Conservation (phyloP, 2,888 invertebrate species). For the Amblyteles armatorius region DNA sequence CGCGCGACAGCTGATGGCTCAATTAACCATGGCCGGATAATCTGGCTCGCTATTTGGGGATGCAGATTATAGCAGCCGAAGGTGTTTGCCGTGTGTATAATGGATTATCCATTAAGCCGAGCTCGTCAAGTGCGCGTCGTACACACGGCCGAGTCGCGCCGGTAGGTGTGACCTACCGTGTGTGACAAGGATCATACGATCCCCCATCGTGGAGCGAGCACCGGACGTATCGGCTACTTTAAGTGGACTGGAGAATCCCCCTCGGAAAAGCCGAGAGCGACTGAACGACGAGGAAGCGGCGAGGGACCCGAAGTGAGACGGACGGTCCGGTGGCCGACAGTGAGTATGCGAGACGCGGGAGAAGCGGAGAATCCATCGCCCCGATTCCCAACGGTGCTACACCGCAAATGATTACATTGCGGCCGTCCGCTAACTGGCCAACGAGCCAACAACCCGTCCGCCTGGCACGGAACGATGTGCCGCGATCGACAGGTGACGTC, state of each 20-base stretch:
- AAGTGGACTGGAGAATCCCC: slow-evolving; percentile 40
- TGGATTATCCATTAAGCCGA: slow-evolving; percentile 63
- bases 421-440: slow-evolving; percentile 82
- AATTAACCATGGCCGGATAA: slow-evolving; percentile 6
- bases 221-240: slow-evolving; percentile 49
- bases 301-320: slow-evolving; percentile 34
- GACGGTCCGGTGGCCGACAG: slow-evolving; percentile 3
- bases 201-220: slow-evolving; percentile 54
- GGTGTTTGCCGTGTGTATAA: slow-evolving; percentile 56
- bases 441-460: slow-evolving; percentile 72
- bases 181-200: slow-evolving; percentile 60
- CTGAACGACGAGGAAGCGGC: slow-evolving; percentile 40
- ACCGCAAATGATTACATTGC: slow-evolving; percentile 84
- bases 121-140: slow-evolving; percentile 54
- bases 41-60: slow-evolving; percentile 18
- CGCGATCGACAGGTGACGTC: slow-evolving; percentile 77
- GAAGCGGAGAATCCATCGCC: slow-evolving; percentile 47
- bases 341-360: slow-evolving; percentile 51
- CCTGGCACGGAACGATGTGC: slow-evolving; percentile 65
- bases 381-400: slow-evolving; percentile 66
- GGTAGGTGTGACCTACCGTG: slow-evolving; percentile 54
- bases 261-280: slow-evolving; percentile 50
- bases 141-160: background rate
- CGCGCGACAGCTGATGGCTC: background rate
- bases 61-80: slow-evolving; percentile 3